Evolutionary conservation across 2,797 vertebrate genomes (phyloP), one percentile per base, ranked within the genome.

Genomic region (Syndactyla subalaris): DNA sequence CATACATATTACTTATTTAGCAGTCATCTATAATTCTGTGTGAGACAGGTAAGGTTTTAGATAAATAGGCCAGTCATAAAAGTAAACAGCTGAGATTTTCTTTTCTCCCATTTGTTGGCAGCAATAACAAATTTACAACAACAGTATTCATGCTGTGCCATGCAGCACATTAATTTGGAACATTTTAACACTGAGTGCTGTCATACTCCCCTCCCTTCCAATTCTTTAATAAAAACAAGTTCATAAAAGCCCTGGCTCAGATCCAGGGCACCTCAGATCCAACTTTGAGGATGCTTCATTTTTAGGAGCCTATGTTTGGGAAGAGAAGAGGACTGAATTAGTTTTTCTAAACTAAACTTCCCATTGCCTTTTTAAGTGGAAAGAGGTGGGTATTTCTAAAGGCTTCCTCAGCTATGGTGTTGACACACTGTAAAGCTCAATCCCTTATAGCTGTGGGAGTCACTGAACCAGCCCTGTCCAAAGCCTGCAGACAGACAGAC

Each of bases 51-150:
- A 43, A 91, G 20, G 38, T 75, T 85, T 91, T 59, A 39, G 62
- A 89, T 78, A 91, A 93, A 95, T 87, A 89, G 46, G 7, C n/a
- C 48, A 87, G 65, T 51, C 84, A 72, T 91, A 91, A 96, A 94
- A 88, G 46, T 61, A 89, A 96, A 85, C 46, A 95, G 84, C 61
- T 89, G 81, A 83, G 61, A 88, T 85, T 89, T 89, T 91, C 21
- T 71, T 92, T 83, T 83, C 71, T 93, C 39, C 23, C 46, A 38
- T 52, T 91, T 92, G 55, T 49, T 94, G 89, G 77, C 84, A 94
- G 54, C 81, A 89, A 51, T 85, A 92, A 87, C 78, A 85, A 91
- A 94, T 95, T 89, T 92, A 87, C 46, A 39, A 79, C 67, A 78
- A 54, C 48, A 93, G 38, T 57, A 87, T 68, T 62, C 1, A 0